Evolutionary conservation across 1,140 invertebrate species (phyloP), one percentile per base, ranked within the genome.

Genomic region (Linepithema humile): DNA sequence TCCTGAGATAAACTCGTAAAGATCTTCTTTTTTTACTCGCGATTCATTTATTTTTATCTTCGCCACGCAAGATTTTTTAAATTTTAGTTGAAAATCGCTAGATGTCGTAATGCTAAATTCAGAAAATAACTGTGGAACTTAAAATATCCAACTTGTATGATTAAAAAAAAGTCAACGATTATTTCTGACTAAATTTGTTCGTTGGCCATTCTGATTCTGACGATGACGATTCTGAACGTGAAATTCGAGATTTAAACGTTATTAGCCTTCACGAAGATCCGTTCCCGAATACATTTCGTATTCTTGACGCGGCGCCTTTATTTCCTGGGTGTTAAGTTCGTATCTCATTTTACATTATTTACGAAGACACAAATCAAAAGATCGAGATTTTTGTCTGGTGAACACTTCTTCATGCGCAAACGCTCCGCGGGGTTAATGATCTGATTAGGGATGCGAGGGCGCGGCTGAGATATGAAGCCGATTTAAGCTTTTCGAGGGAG

Each of bases 401-500:
- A 82, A 87, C 80, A 85, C 50, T 85, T 82, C 48, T 70, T 87
- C 69, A 45, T 83, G 83, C 78, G 84, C 78, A 43, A 43, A 88
- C 70, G 83, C 84, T 74, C 78, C 83, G 78, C 84, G 84, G 48
- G 65, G 83, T 89, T 88, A 89, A 89, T 85, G 87, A 91, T 90
- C 89, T 89, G 90, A 90, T 90, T 90, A 90, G 88, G 83, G 87
- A 89, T 90, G 87, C 83, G 84, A 82, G 83, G 69, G 87, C 23
- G 77, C 53, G 72, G 50, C 65, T 75, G 84, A 85, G 89, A 86
- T 85, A 83, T 83, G 82, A 89, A 90, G 89, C 87, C 89, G 89
- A 90, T 90, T 90, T 88, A 83, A 90, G 88, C 87, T 90, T 89
- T 90, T 82, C 72, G 73, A 82, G 82, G 85, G 88, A 89, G 88